Base-by-base conservation (phyloP, 2,797 vertebrate genomes). In the Manis crassicaudata region DNA sequence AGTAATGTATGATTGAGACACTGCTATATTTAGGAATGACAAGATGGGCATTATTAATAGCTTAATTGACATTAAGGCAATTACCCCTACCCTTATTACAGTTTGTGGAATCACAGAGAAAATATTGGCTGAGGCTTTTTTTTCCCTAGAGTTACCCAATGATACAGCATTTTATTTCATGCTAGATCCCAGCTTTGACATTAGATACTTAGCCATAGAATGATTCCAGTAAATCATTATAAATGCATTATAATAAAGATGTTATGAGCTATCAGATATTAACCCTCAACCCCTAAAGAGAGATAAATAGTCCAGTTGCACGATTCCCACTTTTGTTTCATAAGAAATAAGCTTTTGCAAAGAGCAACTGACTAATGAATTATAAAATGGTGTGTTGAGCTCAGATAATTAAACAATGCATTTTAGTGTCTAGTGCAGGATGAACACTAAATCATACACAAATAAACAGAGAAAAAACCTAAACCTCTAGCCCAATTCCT, bases 191-290 rank as follows among this genome's bases (percentile, higher is more conserved):
- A 29, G 98, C 97, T 98, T 98, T 98, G 98, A 98, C 98, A 98
- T 98, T 98, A 98, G 98, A 98, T 98, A 98, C 97, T 98, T 97
- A 98, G 98, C 98, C 97, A 97, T 97, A 98, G 98, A 99, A 98
- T 98, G 97, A 98, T 98, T 98, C 97, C 97, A 98, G 98, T 99
- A 99, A 99, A 98, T 98, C 98, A 99, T 99, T 98, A 98, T 99
- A 98, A 99, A 98, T 98, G 98, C 98, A 98, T 99, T 99, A 98
- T 98, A 98, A 98, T 98, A 99, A 98, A 98, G 98, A 98, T 97
- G 97, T 98, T 98, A 98, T 97, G 97, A 98, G 98, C 98, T 98
- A 98, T 98, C 98, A 97, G 97, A 98, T 98, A 98, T 98, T 98
- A 99, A 98, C 98, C 98, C 97, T 95, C 96, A 98, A 97, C 97